Evolutionary conservation across 2,113 vertebrate genomes (phyloP), one percentile per base, ranked within the genome.

Genomic region (Paedocypris sp.): DNA sequence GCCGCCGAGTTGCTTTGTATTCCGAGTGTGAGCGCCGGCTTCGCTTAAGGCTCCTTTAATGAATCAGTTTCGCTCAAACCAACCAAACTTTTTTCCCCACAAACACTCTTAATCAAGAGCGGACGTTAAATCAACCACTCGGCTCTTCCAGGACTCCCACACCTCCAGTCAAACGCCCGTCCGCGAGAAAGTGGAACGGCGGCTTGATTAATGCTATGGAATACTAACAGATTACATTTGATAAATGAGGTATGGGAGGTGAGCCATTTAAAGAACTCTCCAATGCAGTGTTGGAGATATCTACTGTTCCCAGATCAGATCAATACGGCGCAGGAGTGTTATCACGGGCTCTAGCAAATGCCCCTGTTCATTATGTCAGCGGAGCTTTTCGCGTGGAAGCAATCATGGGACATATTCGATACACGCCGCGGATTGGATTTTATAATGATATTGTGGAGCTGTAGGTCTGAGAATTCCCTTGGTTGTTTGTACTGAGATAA

Each of bases 181-280:
- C 8, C 18, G 9, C 9, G 26, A 25, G 39, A 59, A 59, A 62
- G 45, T 57, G 54, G 51, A 53, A 32, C 32, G 35, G 66, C 19
- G 7, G 39, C 8, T 50, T 69, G 66, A 69, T 68, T 68, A 65
- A 69, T 69, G 66, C 46, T 58, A 46, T 29, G 45, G 51, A 42
- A 45, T 64, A 53, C 60, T 49, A 72, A 53, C 60, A 28, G 32
- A 63, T 64, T 68, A 68, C 53, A 32, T 59, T 59, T 68, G 66
- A 63, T 51, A 52, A 68, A 64, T 52, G 60, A 68, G 61, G 46
- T 31, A 59, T 26, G 60, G 49, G 15, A 16, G 31, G 52, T 28
- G 53, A 58, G 39, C 39, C 54, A 42, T 68, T 59, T 51, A 56
- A 53, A 59, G 31, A 32, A 45, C 39, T 58, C 54, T 43, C 12